Evolutionary conservation across 2,888 invertebrate species (phyloP), one percentile per base, ranked within the genome.

Genomic region (Cheilosia grossa): DNA sequence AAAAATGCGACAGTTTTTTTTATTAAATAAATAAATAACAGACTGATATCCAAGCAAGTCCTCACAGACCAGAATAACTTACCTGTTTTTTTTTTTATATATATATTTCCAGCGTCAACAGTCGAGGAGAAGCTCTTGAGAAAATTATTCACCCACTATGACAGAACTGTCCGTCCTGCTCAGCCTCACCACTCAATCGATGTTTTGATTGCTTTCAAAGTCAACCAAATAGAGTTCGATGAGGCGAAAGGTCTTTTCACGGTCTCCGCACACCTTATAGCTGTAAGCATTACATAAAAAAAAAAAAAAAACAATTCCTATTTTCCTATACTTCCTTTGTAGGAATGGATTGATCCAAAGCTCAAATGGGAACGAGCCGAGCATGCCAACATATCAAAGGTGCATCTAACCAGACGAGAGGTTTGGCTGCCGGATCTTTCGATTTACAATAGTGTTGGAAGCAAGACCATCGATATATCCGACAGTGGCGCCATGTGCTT

Each of bases 401-500:
- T 95, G 27, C 93, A 94, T 89, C 92, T 95, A 87, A 94, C 94
- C 15, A 94, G 94, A 87, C 95, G 95, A 90, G 95, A 95, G 89
- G 93, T 96, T 87, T 97, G 97, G 96, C 94, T 94, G 90, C 96
- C 96, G 4, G 97, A 96, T 91, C 92, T 96, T 81, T 93, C 93
- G 87, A 92, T 96, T 37, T 94, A 95, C 88, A 96, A 96, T 91
- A 94, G 95, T 87, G 94, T 94, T 0, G 93, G 93, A 15, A 93
- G 94, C 51, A 93, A 93, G 78, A 93, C 93, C 10, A 92, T 94
- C 27, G 94, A 93, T 87, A 93, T 94, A 87, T 94, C 93, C 87
- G 94, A 94, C 1, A 94, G 93, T 88, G 93, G 94, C 0, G 93
- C 93, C 86, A 93, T 93, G 64, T 86, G 94, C 3, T 93, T 93